phyloP scores from a whole-genome alignment of 2,888 invertebrate species.

The Augochlorella aurata region DNA sequence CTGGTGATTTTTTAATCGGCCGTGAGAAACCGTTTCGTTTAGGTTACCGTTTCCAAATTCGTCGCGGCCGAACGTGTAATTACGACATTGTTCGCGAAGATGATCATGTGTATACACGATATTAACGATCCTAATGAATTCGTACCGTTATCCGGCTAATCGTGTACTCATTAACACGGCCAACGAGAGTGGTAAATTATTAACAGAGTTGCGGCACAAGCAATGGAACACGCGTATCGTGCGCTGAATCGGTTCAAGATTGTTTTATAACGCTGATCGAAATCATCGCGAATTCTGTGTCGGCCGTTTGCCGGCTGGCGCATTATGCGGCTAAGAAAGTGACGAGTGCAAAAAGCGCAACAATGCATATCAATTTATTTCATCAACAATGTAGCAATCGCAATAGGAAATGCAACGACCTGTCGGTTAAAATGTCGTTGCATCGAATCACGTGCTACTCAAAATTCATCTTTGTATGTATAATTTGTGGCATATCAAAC shows the following conservation, averaged over 20 bases:
- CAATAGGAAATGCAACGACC: background rate
- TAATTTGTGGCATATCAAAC: too few relatives aligned
- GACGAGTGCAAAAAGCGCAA: background rate
- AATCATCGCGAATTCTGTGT: background rate
- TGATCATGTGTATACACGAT: background rate
- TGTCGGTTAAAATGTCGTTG: background rate
- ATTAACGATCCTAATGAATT: background rate
- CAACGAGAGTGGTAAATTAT: constrained; percentile 8
- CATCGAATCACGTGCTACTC: background rate
- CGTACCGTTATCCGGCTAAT: background rate
- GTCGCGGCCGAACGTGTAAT: background rate
- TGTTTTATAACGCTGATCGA: background rate
- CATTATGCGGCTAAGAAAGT: background rate
- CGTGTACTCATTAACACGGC: background rate
- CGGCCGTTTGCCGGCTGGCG: background rate
- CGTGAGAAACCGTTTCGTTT: background rate
- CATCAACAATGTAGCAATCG: constrained; percentile 9
- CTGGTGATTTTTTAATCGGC: background rate
- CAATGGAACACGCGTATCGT: constrained; percentile 2
- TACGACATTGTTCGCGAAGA: background rate
- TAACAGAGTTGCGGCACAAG: background rate
- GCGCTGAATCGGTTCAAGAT: background rate
- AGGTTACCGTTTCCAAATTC: background rate
- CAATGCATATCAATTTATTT: background rate
- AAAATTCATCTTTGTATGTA: too few relatives aligned